Conservation (phyloP, 2,888 invertebrate species). For the Epinotia ramella region DNA sequence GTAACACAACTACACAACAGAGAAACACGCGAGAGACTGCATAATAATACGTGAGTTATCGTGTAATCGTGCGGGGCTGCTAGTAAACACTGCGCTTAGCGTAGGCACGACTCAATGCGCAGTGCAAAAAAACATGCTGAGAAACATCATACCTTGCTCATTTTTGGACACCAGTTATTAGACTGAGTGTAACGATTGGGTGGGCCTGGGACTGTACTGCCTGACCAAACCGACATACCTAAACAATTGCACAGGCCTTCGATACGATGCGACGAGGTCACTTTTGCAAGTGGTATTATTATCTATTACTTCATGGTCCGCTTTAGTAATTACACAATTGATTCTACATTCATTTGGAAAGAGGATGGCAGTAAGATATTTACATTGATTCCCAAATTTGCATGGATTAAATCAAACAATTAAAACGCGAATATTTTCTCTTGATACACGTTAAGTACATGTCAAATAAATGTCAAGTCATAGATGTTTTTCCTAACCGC, state of each 20-base stretch:
- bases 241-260: slow-evolving; percentile 78
- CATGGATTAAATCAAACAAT: slow-evolving; percentile 30
- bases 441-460: slow-evolving; percentile 21
- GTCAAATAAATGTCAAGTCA: slow-evolving; percentile 20
- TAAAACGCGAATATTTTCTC: slow-evolving; percentile 7
- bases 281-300: slow-evolving; percentile 48
- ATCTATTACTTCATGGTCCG: slow-evolving; percentile 47
- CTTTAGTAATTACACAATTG: background rate
- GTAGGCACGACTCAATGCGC: slow-evolving; percentile 31
- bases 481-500: slow-evolving; percentile 23
- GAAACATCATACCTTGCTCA: slow-evolving; percentile 74
- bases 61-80: slow-evolving; percentile 44
- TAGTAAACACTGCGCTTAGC: slow-evolving; percentile 49
- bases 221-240: slow-evolving; percentile 91
- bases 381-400: background rate
- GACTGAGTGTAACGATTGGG: slow-evolving; percentile 75
- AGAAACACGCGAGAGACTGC: slow-evolving; percentile 41
- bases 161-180: slow-evolving; percentile 81
- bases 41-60: slow-evolving; percentile 38
- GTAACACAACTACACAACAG: slow-evolving; percentile 41
- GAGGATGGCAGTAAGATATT: slow-evolving; percentile 3
- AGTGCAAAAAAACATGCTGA: slow-evolving; percentile 38
- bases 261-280: slow-evolving; percentile 75
- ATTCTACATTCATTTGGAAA: slow-evolving; percentile 1
- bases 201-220: slow-evolving; percentile 84